Percentiles rank a stretch among this genome's conserved stretches.
phyloP scores from a whole-genome alignment of 2,797 vertebrate species.

The Loriculus beryllinus region DNA sequence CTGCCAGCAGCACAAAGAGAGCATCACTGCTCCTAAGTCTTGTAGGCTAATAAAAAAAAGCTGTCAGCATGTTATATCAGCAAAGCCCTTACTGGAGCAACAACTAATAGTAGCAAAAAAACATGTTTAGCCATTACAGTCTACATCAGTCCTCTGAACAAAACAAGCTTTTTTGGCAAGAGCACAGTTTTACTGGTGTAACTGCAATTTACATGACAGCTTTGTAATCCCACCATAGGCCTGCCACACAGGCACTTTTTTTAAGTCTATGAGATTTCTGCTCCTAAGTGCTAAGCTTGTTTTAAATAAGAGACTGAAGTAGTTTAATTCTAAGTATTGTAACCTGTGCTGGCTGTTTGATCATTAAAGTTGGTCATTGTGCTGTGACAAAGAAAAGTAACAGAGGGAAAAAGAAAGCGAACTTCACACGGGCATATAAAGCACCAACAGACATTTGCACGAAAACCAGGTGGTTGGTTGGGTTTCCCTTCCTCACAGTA shows the following conservation, averaged over 20 bases:
- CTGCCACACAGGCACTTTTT: neutral
- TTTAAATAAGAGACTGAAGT: neutral
- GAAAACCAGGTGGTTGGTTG: neutral
- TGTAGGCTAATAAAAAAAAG: neutral
- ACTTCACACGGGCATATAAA: neutral
- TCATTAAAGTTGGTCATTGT: neutral
- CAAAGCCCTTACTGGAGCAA: neutral
- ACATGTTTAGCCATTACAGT: neutral
- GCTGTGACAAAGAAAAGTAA: neutral
- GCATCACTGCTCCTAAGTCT: neutral
- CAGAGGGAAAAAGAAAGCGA: neutral
- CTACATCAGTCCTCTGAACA: neutral
- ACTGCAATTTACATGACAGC: neutral
- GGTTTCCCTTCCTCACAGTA: neutral
- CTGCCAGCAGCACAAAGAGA: neutral
- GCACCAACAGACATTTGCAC: neutral
- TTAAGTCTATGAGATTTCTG: neutral
- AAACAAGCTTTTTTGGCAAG: neutral
- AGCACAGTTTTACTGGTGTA: neutral
- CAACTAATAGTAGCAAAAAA: neutral
- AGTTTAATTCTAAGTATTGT: neutral
- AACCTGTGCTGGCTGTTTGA: neutral
- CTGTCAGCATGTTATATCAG: neutral
- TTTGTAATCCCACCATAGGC: neutral
- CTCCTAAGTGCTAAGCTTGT: neutral